phyloP scores from a whole-genome alignment of 2,113 vertebrate genomes.

The Trichechus manatus region DNA sequence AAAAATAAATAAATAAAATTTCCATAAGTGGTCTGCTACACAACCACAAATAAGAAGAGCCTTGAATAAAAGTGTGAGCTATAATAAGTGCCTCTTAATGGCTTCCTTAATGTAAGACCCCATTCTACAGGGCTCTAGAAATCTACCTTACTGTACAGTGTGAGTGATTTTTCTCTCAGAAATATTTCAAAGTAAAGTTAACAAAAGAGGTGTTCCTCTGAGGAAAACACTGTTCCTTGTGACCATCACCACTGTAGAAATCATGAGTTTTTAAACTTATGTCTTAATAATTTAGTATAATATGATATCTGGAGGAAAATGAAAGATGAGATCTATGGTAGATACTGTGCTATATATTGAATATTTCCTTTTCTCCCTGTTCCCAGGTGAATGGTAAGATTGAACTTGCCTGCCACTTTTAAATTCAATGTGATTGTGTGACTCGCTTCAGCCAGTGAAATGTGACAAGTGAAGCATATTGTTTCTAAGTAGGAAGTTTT shows the following conservation, averaged over 20 bases:
- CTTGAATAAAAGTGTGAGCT: neutral
- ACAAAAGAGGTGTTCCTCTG: neutral
- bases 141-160: neutral
- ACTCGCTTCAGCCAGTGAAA: neutral
- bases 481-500: neutral
- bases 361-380: neutral
- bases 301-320: neutral
- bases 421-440: neutral
- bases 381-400: neutral
- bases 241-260: neutral
- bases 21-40: neutral
- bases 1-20: neutral
- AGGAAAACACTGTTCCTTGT: neutral
- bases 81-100: neutral
- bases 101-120: neutral
- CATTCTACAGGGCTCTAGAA: neutral
- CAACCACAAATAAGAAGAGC: neutral
- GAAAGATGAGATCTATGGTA: neutral
- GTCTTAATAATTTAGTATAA: neutral
- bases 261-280: neutral
- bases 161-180: neutral
- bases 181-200: neutral
- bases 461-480: neutral
- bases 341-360: neutral
- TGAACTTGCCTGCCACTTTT: neutral